Evolutionary conservation across 2,797 vertebrate genomes (phyloP).

Genomic region (Phylloscopus collybita): DNA sequence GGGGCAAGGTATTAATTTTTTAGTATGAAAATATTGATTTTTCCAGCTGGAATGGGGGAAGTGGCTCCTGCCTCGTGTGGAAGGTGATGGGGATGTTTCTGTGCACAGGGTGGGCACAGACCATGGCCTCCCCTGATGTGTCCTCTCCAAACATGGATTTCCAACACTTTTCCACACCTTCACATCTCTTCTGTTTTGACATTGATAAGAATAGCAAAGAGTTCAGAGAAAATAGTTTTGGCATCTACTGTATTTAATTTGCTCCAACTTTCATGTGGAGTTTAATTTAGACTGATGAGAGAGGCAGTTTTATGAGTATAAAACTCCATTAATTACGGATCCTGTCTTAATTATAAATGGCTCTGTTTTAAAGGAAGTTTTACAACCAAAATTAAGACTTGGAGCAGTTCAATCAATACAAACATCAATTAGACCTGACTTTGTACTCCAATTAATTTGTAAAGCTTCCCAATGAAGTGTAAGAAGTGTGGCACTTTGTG

Average conservation of each 20-base stretch:
- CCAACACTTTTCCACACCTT: neutral
- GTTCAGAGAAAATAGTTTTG: conserved; percentile 18
- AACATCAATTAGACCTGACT: conserved; percentile 69
- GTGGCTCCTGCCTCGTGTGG: neutral
- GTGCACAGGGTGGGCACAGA: neutral
- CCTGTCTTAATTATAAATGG: conserved; percentile 71
- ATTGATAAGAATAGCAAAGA: conserved; percentile 5
- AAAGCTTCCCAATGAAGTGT: conserved; percentile 44
- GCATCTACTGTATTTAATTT: conserved; percentile 39
- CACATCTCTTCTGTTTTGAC: neutral
- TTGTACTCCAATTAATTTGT: conserved; percentile 61
- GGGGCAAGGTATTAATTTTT: neutral
- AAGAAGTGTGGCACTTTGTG: conserved; percentile 10
- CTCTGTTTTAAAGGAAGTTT: conserved; percentile 62
- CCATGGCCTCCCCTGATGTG: neutral
- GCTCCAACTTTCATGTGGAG: conserved; percentile 52
- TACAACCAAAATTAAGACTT: conserved; percentile 59
- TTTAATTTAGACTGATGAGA: conserved; percentile 72
- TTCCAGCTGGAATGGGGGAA: neutral
- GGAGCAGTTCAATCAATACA: conserved; percentile 67
- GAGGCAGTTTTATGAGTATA: conserved; percentile 60
- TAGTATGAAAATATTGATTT: neutral
- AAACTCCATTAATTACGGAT: conserved; percentile 68
- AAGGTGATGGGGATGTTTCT: neutral
- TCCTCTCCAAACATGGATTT: neutral